Evolutionary conservation across 2,797 vertebrate genomes (phyloP), one percentile per base, ranked within the genome.

Genomic region (Epinephelus awoara): DNA sequence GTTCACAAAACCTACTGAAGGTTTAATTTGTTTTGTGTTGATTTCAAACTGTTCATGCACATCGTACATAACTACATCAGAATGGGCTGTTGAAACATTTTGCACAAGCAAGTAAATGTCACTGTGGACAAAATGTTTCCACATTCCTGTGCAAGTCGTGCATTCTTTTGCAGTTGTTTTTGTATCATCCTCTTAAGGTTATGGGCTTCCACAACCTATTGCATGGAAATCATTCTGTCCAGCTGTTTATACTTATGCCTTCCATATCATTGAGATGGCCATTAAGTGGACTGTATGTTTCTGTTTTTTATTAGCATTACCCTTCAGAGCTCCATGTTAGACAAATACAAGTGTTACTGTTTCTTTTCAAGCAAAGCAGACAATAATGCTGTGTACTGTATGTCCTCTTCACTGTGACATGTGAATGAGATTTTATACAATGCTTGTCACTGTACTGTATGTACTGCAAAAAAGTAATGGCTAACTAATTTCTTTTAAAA

Each of bases 401-500:
- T 79, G 76, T 88, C 80, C 64, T 85, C 81, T 67, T 85, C 12
- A 9, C 74, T 89, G 65, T 89, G 74, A 67, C 69, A 66, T 79
- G 86, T 85, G 46, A 86, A 79, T 88, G 80, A 10, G 76, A 12
- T 79, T 67, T 79, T 34, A 69, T 61, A 73, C 69, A 34, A 72
- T 91, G 83, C 80, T 80, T n/a, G 82, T 85, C 62, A 82, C n/a
- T 87, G 78, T 79, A 76, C 75, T 89, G 81, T 86, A 85, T 88
- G 71, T 83, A 83, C 72, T 84, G 52, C 74, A 83, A 84, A 62
- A 70, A 86, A 82, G 69, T 47, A 79, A 83, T 86, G 63, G 77
- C 85, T 85, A 78, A 88, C 84, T 71, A 12, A 69, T 86, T 88
- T 86, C 88, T 93, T 93, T 92, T 89, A 72, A 87, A 88, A 95